phyloP scores from a whole-genome alignment of 2,888 invertebrate species.

The Ametastegia equiseti region DNA sequence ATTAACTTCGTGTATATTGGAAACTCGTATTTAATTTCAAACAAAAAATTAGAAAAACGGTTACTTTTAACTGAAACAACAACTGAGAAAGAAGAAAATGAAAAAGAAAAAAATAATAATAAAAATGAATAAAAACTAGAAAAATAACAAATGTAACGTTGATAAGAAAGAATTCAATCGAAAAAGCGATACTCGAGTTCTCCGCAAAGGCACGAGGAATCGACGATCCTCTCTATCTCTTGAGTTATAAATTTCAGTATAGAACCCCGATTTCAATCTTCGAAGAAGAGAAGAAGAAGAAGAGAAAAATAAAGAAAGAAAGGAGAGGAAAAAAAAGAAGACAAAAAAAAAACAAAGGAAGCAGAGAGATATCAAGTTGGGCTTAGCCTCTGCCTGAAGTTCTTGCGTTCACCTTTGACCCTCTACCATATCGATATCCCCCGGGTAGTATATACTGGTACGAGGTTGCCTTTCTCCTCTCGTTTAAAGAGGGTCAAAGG shows the following conservation, averaged over 20 bases:
- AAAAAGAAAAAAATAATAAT: no score
- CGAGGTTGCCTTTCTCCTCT: neutral
- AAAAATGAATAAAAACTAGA: neutral
- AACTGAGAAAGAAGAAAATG: no score
- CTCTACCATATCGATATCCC: constrained; percentile 20
- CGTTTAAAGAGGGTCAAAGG: constrained; percentile 9
- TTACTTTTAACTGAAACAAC: no score
- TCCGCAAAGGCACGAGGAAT: neutral
- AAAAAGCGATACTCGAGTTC: neutral
- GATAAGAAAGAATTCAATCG: neutral
- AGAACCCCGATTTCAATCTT: neutral
- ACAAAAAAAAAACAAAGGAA: neutral
- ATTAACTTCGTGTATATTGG: no score
- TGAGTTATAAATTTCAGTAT: neutral
- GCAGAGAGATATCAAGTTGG: constrained; percentile 1
- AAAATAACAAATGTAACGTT: no score
- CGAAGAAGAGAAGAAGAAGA: neutral
- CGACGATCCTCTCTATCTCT: neutral
- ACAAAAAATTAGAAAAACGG: no score
- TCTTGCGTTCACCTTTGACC: constrained; percentile 28
- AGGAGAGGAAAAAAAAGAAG: neutral
- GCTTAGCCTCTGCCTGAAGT: constrained; percentile 9
- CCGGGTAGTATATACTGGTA: neutral
- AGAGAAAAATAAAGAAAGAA: neutral
- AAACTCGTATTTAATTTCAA: no score